A percentile compares a stretch with the other conserved stretches of the same genome.
These are phyloP conservation scores for Melanotaenia pygmaea DNA, from an alignment of 2,797 vertebrate genomes.

Conservation along the genomic window DNA sequence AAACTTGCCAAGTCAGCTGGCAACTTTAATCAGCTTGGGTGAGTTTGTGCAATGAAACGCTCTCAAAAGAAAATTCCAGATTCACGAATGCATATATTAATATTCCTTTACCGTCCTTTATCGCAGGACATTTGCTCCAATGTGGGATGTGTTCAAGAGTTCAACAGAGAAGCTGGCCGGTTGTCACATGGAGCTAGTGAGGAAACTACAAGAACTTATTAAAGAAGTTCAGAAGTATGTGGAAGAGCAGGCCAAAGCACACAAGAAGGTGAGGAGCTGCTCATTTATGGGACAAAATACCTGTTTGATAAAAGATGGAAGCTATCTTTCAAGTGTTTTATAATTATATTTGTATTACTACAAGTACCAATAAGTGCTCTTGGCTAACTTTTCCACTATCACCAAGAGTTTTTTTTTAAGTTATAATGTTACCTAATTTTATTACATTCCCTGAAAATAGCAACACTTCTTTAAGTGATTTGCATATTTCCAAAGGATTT, in stretches of 20 bases:
- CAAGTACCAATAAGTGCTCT: too few relatives aligned
- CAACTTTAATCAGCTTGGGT: constrained; percentile 97
- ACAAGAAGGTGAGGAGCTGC: constrained; percentile 90
- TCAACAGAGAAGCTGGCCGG: constrained; percentile 95
- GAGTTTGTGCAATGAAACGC: constrained; percentile 60
- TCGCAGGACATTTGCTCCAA: constrained; percentile 91
- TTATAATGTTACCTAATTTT: neutral
- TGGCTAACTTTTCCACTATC: too few relatives aligned
- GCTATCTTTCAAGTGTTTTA: neutral
- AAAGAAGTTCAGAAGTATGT: constrained; percentile 98
- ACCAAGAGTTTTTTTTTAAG: too few relatives aligned
- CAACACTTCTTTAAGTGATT: neutral
- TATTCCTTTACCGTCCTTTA: neutral
- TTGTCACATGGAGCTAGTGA: constrained; percentile 95
- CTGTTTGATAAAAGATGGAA: neutral
- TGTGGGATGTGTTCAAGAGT: constrained; percentile 96
- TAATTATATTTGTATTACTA: too few relatives aligned
- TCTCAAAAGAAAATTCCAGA: neutral
- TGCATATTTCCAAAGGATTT: neutral
- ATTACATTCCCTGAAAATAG: neutral
- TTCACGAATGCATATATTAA: neutral
- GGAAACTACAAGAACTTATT: constrained; percentile 95
- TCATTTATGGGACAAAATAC: neutral
- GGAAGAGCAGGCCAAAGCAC: constrained; percentile 96
- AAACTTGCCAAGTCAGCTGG: constrained; percentile 96